A percentile compares a stretch with the other conserved stretches of the same genome.
phyloP scores from a whole-genome alignment of 2,888 invertebrate species.

The Torymus aiolomorphi region DNA sequence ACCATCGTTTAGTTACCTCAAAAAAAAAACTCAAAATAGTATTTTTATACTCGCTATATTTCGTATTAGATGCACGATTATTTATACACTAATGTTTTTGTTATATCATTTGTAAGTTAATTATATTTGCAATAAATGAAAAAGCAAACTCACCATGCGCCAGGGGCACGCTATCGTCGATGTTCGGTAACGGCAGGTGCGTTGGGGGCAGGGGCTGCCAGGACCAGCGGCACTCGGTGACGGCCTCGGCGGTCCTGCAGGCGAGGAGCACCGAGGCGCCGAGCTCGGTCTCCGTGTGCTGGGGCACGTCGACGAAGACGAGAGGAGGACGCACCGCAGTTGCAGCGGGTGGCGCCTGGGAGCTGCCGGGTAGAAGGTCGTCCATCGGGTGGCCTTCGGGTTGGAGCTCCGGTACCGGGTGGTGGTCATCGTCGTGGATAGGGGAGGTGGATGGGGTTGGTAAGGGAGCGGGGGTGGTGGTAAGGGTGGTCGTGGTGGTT shows the following conservation, averaged over 20 bases:
- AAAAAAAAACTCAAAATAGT: too few relatives aligned
- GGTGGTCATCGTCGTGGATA: too few relatives aligned
- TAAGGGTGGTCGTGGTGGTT: too few relatives aligned
- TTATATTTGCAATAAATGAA: neutral
- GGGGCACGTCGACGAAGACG: conserved; percentile 68
- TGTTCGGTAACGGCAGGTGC: conserved; percentile 70
- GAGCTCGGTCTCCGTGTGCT: conserved; percentile 68
- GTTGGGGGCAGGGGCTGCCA: conserved; percentile 71
- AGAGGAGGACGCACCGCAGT: conserved; percentile 57
- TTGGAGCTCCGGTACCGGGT: neutral
- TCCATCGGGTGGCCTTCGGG: conserved; percentile 67
- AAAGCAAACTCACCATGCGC: conserved; percentile 14
- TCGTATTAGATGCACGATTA: too few relatives aligned
- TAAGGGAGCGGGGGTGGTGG: too few relatives aligned
- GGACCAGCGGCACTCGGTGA: conserved; percentile 73
- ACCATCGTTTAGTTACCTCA: too few relatives aligned
- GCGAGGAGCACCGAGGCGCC: conserved; percentile 70
- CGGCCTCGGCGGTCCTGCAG: conserved; percentile 69
- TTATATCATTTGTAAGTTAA: neutral
- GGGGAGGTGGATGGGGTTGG: too few relatives aligned
- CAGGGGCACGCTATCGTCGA: conserved; percentile 61
- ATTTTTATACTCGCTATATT: too few relatives aligned
- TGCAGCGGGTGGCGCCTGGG: conserved; percentile 48
- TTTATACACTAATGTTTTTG: too few relatives aligned
- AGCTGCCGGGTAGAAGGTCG: conserved; percentile 66